Evolutionary conservation across 2,113 vertebrate species (phyloP).

Genomic region (Scomber colias): DNA sequence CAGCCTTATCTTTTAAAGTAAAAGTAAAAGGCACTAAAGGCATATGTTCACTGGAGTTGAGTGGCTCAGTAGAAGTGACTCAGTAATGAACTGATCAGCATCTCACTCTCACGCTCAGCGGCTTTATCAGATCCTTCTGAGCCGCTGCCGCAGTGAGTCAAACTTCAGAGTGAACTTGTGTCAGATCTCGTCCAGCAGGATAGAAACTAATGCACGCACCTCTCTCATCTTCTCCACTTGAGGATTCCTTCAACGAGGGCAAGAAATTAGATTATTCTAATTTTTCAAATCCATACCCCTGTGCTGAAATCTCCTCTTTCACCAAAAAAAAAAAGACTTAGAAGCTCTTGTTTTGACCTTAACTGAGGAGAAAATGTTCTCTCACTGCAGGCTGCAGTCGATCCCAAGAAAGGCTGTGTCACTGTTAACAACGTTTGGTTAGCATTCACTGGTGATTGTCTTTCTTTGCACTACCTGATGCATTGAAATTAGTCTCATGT

Average conservation of each 20-base stretch:
- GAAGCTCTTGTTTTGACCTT: constrained; percentile 51
- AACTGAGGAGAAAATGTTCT: constrained; percentile 45
- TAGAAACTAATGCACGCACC: constrained; percentile 13
- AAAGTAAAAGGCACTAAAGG: not conserved
- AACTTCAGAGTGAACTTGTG: constrained; percentile 51
- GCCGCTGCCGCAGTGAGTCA: constrained; percentile 29
- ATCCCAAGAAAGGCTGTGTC: constrained; percentile 67
- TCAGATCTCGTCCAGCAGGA: constrained; percentile 45
- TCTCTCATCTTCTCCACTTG: constrained; percentile 54
- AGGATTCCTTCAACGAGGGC: constrained; percentile 25
- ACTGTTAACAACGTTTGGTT: constrained; percentile 48
- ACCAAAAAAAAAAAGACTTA: constrained; percentile 17
- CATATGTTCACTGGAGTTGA: not conserved
- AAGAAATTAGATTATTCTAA: constrained; percentile 36
- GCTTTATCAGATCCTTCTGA: constrained; percentile 31
- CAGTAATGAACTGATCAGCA: constrained; percentile 25
- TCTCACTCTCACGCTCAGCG: constrained; percentile 22
- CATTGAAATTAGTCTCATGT: constrained; percentile 9
- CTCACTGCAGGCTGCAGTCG: constrained; percentile 41
- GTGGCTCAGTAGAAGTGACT: constrained; percentile 3
- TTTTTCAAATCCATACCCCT: constrained; percentile 31
- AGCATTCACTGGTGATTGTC: constrained; percentile 21
- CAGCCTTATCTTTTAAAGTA: not conserved
- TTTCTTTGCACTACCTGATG: not conserved
- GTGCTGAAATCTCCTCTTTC: constrained; percentile 14